Percentiles rank a stretch among this genome's conserved stretches.
Evolutionary conservation across 2,113 vertebrate genomes (phyloP).

Genomic region (Rhinogobius similis): DNA sequence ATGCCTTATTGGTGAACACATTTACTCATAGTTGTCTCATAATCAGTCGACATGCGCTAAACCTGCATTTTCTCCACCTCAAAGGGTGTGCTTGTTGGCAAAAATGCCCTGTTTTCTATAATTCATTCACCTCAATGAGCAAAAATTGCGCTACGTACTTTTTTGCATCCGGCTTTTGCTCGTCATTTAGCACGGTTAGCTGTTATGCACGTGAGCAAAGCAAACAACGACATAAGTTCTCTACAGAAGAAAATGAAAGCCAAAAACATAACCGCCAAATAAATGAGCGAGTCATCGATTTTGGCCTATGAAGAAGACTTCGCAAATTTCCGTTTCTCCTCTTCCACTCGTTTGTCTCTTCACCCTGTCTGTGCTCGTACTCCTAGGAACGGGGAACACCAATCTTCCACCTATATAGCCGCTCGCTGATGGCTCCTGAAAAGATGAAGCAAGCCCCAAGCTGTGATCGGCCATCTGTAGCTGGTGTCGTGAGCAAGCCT

Average conservation of each 20-base stretch:
- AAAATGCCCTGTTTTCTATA: too few relatives aligned
- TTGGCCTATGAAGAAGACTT: neutral
- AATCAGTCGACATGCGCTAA: too few relatives aligned
- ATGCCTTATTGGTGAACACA: too few relatives aligned
- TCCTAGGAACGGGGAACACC: constrained; percentile 49
- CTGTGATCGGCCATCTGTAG: constrained; percentile 54
- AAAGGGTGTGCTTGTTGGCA: too few relatives aligned
- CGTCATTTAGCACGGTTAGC: too few relatives aligned
- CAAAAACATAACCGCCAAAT: neutral
- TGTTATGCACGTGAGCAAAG: too few relatives aligned
- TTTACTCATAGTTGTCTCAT: too few relatives aligned
- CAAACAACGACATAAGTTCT: neutral
- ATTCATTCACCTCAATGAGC: too few relatives aligned
- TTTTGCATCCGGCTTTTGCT: too few relatives aligned
- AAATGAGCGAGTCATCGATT: neutral
- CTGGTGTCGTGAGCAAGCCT: constrained; percentile 22
- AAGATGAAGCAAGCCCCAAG: constrained; percentile 17
- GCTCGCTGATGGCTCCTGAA: constrained; percentile 28
- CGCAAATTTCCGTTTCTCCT: neutral
- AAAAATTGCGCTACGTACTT: too few relatives aligned
- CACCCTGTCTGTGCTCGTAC: constrained; percentile 42
- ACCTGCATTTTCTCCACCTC: too few relatives aligned
- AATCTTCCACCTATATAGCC: constrained; percentile 30
- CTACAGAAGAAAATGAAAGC: neutral
- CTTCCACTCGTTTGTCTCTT: constrained; percentile 28